These are phyloP conservation scores for Sporophila hypoxantha DNA, from an alignment of 2,113 vertebrate genomes.

Conservation along the genomic window DNA sequence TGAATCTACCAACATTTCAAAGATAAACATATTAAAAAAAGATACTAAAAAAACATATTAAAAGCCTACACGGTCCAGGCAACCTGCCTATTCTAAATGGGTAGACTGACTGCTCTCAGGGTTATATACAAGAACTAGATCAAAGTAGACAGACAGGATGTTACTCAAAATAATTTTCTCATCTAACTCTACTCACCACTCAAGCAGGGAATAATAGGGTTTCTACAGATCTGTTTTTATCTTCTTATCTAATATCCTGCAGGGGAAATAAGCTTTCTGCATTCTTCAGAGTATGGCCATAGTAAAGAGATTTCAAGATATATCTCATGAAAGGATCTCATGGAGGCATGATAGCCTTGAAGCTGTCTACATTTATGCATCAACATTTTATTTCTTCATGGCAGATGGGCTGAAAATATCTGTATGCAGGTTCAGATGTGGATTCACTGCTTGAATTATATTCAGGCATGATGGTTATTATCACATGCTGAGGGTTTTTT, in stretches of 20 bases:
- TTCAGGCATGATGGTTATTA: background rate
- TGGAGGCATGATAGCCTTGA: background rate
- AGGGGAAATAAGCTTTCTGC: background rate
- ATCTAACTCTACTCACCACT: background rate
- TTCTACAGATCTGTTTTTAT: background rate
- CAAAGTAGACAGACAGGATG: background rate
- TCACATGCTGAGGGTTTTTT: accelerated
- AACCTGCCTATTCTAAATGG: background rate
- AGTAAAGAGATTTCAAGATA: background rate
- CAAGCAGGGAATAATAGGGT: background rate
- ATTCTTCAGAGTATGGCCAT: background rate
- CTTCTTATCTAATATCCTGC: background rate
- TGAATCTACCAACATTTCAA: background rate
- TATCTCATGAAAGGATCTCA: background rate
- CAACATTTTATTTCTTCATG: background rate
- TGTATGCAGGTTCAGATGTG: background rate
- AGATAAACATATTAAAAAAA: background rate
- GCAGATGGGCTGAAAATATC: background rate
- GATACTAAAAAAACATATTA: background rate
- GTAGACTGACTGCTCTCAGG: background rate
- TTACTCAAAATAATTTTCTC: background rate
- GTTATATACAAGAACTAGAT: background rate
- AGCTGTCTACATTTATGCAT: background rate
- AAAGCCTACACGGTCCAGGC: background rate
- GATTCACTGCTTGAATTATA: background rate